A percentile compares a stretch with the other conserved stretches of the same genome.
phyloP scores from a whole-genome alignment of 2,888 invertebrate species.

The Lasioglossum oenotherae region DNA sequence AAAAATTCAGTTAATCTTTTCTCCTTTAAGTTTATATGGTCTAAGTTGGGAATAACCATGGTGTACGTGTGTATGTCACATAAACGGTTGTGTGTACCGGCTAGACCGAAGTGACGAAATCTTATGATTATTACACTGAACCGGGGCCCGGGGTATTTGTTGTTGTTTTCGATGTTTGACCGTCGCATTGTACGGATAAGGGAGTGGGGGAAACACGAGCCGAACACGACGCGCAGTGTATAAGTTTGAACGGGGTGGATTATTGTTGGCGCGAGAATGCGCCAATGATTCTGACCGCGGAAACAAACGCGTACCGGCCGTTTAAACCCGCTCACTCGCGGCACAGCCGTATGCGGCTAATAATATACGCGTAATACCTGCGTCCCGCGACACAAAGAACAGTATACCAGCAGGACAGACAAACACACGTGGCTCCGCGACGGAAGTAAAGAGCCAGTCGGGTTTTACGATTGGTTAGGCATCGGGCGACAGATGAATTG shows the following conservation, averaged over 20 bases:
- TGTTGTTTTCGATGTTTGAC: conserved; percentile 26
- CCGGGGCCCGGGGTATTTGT: neutral
- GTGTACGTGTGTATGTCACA: neutral
- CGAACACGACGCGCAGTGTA: neutral
- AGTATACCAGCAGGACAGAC: conserved; percentile 43
- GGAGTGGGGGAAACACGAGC: neutral
- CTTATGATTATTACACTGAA: conserved; percentile 11
- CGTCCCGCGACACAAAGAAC: conserved; percentile 43
- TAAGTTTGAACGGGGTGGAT: conserved; percentile 47
- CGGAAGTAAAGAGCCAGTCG: conserved; percentile 61
- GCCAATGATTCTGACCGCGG: conserved; percentile 58
- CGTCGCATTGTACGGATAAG: neutral
- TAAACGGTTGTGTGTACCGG: neutral
- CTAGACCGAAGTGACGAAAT: neutral
- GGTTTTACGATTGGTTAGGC: conserved; percentile 65
- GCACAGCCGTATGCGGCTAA: conserved; percentile 26
- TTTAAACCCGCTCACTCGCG: conserved; percentile 47
- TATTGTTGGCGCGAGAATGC: conserved; percentile 47
- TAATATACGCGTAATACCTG: conserved; percentile 58
- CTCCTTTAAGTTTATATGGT: too few species aligned
- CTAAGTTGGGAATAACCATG: neutral
- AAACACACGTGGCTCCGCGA: conserved; percentile 51
- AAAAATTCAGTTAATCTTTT: too few species aligned
- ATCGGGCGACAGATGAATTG: conserved; percentile 67
- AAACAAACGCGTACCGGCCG: conserved; percentile 47